Evolutionary conservation across 2,888 invertebrate species (phyloP).

Genomic region (Chironomus riparius): DNA sequence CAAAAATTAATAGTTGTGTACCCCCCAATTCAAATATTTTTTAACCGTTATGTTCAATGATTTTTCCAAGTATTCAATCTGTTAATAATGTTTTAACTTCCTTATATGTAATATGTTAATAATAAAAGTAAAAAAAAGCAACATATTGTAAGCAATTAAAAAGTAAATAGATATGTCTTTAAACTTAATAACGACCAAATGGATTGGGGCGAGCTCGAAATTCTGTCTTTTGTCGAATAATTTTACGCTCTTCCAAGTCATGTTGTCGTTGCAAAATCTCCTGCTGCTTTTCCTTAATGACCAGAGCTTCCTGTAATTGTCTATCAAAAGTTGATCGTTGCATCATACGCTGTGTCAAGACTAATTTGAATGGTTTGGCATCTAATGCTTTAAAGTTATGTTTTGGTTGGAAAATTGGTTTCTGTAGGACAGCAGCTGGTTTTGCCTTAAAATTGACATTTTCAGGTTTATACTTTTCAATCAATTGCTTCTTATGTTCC

Average conservation of each 20-base stretch:
- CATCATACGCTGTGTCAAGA: background rate
- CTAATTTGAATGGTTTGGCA: slow-evolving; percentile 9
- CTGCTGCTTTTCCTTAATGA: background rate
- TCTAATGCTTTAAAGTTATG: background rate
- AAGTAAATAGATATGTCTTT: background rate
- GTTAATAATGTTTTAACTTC: no score
- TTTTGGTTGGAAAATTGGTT: slow-evolving; percentile 4
- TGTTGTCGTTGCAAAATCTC: background rate
- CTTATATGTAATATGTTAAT: no score
- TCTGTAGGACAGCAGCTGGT: background rate
- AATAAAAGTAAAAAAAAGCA: background rate
- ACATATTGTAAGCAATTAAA: background rate
- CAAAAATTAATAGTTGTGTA: no score
- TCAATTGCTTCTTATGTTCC: background rate
- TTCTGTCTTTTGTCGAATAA: slow-evolving; percentile 6
- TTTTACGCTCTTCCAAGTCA: background rate
- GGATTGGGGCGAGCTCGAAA: slow-evolving; percentile 18
- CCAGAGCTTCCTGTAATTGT: background rate
- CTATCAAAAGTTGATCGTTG: slow-evolving; percentile 7
- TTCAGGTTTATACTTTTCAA: background rate
- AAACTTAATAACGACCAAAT: background rate
- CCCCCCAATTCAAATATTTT: no score
- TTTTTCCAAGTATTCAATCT: no score
- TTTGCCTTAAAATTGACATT: slow-evolving; percentile 16
- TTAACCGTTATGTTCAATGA: no score